Evolutionary conservation across 53 echinoderm and acorn worm species (phyloP).

Genomic region (Echinarachnius parma): DNA sequence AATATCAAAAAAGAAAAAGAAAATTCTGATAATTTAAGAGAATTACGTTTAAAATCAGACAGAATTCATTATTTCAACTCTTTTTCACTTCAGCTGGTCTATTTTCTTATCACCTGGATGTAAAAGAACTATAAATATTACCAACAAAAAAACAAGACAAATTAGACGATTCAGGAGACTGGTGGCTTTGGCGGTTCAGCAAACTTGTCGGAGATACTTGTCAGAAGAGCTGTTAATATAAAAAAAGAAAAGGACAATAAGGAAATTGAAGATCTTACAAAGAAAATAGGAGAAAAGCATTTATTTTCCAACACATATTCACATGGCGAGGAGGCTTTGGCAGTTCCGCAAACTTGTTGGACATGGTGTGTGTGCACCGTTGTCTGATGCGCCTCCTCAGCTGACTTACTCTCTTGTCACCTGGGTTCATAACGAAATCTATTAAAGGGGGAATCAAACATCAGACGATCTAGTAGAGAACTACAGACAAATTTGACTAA

Average conservation of each 20-base stretch:
- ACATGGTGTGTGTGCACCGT: slow-evolving; percentile 72
- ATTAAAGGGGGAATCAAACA: no score
- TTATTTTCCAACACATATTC: neutral
- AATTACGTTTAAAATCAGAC: no score
- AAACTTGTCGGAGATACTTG: slow-evolving; percentile 76
- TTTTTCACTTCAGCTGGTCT: slow-evolving; percentile 56
- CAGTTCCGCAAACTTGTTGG: slow-evolving; percentile 81
- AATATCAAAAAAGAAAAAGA: no score
- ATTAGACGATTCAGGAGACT: no score
- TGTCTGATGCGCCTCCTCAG: slow-evolving; percentile 63
- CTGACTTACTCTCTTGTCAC: slow-evolving; percentile 68
- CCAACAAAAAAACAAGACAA: no score
- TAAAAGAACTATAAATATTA: slow-evolving; percentile 57
- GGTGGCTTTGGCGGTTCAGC: slow-evolving; percentile 77
- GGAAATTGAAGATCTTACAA: no score
- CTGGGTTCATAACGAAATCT: slow-evolving; percentile 86
- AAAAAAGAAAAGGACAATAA: no score
- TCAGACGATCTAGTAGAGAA: no score
- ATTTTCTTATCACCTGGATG: slow-evolving; percentile 81
- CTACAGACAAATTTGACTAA: no score
- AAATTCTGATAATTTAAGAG: no score
- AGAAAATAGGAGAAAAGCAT: no score
- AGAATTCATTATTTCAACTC: no score
- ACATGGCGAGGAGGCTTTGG: slow-evolving; percentile 48
- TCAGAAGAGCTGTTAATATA: slow-evolving; percentile 63